Conservation (phyloP, 2,888 invertebrate species). For the Hypomecis atomaria region DNA sequence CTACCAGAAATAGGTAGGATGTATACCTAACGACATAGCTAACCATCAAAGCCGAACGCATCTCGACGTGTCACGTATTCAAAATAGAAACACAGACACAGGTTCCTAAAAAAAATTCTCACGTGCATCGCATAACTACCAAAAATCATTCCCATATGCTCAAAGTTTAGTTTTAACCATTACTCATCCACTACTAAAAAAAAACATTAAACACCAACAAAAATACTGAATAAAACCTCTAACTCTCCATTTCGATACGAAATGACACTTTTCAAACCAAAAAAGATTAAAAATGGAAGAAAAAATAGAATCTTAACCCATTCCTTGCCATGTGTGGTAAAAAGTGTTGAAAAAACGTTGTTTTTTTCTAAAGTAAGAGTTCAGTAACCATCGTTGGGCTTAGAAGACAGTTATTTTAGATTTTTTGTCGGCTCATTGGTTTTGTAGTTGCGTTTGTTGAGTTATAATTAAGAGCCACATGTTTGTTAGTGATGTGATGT, state of each 20-base stretch:
- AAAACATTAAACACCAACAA: conserved; percentile 52
- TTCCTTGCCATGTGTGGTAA: conserved; percentile 67
- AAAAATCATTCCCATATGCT: conserved; percentile 72
- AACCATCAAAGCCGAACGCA: not conserved
- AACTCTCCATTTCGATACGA: conserved; percentile 79
- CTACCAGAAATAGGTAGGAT: too few species aligned
- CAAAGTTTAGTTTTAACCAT: conserved; percentile 51
- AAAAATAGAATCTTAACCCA: conserved; percentile 70
- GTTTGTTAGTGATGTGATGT: conserved; percentile 63
- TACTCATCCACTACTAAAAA: conserved; percentile 69
- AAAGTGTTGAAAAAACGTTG: conserved; percentile 50
- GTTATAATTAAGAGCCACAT: conserved; percentile 81
- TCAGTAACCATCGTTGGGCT: conserved; percentile 79
- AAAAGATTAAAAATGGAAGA: conserved; percentile 42
- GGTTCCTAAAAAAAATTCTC: conserved; percentile 63
- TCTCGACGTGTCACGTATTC: conserved; percentile 36
- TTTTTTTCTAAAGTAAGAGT: conserved; percentile 63
- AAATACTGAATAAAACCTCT: conserved; percentile 76
- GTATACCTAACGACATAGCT: not conserved
- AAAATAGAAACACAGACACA: conserved; percentile 42
- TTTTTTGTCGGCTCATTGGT: conserved; percentile 75
- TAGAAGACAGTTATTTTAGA: conserved; percentile 76
- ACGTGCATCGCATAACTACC: conserved; percentile 72
- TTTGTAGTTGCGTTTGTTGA: conserved; percentile 71
- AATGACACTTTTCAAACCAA: conserved; percentile 67